Evolutionary conservation across 1,140 invertebrate species (phyloP), one percentile per base, ranked within the genome.

Genomic region (Rhyacophila brunnea): DNA sequence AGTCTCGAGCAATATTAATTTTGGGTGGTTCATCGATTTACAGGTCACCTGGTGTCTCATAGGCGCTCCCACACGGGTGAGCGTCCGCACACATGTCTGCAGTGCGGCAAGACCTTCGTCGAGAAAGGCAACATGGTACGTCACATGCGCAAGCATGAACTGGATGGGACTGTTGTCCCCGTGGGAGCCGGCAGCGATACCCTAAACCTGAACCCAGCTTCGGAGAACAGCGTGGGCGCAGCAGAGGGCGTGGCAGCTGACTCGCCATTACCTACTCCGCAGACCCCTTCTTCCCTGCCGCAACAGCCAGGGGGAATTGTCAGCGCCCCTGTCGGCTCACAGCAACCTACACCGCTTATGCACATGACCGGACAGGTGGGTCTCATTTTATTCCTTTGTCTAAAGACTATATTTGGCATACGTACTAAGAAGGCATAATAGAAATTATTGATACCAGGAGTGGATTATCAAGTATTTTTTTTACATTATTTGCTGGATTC

Each of bases 61-160:
- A 82, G 92, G 65, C 84, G 92, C 51, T 93, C 91, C 18, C 95
- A 97, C 72, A 90, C 89, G 13, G 91, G 91, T 36, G 92, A 94
- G 69, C 80, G 88, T 59, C 91, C 90, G 1, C 90, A 91, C 71
- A 83, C 83, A 19, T 91, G 89, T 68, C 81, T 83, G 1, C 82
- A 87, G 64, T 90, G 88, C 68, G 85, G 86, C 59, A 90, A 91
- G 74, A 87, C 87, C 4, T 92, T 92, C 72, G 86, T 87, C 35
- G 87, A 88, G 67, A 88, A 88, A 66, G 86, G 85, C 46, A 89
- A 89, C 70, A 83, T 89, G 79, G 73, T 88, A 68, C 77, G 87
- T 71, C 73, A 82, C 71, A 71, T 77, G 70, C 59, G 59, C 18
- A 62, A 58, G 28, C 64, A 65, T 43, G 58, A 60, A 34, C 15